Percentiles rank a stretch among this genome's conserved stretches.
Evolutionary conservation across 2,113 vertebrate genomes (phyloP).

Genomic region (Mormoops blainvillei): DNA sequence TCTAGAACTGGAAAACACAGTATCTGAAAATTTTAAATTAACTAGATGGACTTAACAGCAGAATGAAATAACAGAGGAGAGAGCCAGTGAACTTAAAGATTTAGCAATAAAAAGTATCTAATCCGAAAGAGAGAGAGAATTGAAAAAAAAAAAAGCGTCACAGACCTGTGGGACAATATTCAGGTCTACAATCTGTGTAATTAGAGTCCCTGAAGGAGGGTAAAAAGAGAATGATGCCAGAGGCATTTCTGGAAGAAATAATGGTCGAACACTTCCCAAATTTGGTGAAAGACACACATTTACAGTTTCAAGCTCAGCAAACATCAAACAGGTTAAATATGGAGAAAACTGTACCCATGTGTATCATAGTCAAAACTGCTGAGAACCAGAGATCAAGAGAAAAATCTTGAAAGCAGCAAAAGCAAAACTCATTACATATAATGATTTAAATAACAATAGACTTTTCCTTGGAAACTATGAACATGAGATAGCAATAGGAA

Average conservation of each 20-base stretch:
- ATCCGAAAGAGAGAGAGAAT: background rate
- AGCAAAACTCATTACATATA: background rate
- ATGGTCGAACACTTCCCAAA: background rate
- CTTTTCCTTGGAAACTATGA: background rate
- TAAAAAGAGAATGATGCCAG: background rate
- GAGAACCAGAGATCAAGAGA: constrained; percentile 4
- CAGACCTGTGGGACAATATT: background rate
- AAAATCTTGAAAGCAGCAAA: background rate
- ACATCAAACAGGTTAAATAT: background rate
- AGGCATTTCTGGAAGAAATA: constrained; percentile 13
- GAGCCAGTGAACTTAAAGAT: background rate
- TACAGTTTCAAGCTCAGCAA: constrained; percentile 6
- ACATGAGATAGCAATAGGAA: background rate
- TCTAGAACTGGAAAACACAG: constrained; percentile 15
- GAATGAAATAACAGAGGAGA: background rate
- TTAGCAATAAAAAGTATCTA: no score
- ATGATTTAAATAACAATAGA: background rate
- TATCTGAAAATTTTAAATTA: background rate
- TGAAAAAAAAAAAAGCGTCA: background rate
- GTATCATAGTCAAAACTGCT: background rate
- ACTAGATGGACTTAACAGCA: background rate
- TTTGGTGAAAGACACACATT: background rate
- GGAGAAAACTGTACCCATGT: background rate
- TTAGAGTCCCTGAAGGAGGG: background rate
- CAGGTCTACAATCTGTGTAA: background rate